phyloP scores from a whole-genome alignment of 92 coral and sea anemone species.

The Heliopora coerulea region DNA sequence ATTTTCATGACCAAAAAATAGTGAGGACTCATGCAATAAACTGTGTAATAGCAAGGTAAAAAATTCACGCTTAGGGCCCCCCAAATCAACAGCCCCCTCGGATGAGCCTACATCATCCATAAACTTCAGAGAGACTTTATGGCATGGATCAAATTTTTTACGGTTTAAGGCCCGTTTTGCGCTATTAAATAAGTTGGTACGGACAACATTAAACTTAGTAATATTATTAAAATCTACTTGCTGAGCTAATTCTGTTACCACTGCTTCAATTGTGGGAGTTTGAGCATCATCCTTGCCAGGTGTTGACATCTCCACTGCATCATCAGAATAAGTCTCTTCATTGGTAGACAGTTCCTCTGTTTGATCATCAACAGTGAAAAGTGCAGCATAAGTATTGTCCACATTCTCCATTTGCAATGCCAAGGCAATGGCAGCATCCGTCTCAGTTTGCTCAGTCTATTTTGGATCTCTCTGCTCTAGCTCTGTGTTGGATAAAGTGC shows the following conservation, averaged over 20 bases:
- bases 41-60: conserved; percentile 27
- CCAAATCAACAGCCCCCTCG: conserved; percentile 11
- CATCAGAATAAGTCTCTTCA: conserved; percentile 20
- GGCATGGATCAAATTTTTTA: background rate
- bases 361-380: conserved; percentile 32
- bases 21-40: conserved; percentile 27
- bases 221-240: background rate
- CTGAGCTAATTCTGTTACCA: background rate
- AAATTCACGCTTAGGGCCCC: conserved; percentile 10
- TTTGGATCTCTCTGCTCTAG: too few relatives aligned
- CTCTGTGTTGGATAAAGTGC: conserved; percentile 30
- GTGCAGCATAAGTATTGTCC: conserved; percentile 32
- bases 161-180: conserved; percentile 1
- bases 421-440: conserved; percentile 38
- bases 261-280: background rate
- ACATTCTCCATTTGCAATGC: conserved; percentile 26
- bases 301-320: background rate
- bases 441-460: conserved; percentile 26
- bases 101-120: conserved; percentile 12
- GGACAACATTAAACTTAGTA: conserved; percentile 5
- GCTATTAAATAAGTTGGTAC: background rate
- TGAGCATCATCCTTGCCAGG: background rate
- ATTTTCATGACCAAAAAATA: conserved; percentile 17
- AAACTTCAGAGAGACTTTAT: background rate
- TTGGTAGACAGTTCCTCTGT: conserved; percentile 24